Evolutionary conservation across 2,888 invertebrate genomes (phyloP), one percentile per base, ranked within the genome.

Genomic region (Andrena bicolor): DNA sequence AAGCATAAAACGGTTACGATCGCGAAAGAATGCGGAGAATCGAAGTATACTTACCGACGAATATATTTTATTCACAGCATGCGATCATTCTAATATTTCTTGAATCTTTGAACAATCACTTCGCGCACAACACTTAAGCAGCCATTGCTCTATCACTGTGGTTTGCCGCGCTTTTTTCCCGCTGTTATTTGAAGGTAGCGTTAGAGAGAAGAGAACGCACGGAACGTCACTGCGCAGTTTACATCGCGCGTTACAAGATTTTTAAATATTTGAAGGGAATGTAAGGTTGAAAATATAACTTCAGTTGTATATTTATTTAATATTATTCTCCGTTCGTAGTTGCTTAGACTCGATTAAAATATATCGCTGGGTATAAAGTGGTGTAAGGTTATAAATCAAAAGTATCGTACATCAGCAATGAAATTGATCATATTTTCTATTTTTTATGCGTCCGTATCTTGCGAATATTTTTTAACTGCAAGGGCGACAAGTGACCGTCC

Each of bases 91-190:
- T 16, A 23, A 30, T 48, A 49, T 16, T 48, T 48, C 2, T 23
- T 32, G 1, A 5, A 66, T 6, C 4, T 49, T 8, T 58, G 16
- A 49, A 41, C 13, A 51, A 30, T 64, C 1, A 49, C 32, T 32
- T 5, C 10, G 13, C 6, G 26, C 8, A 51, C 23, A 13, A 10
- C 2, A 2, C 26, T 16, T 35, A 56, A 30, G 51, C 49, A 71
- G 70, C 74, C 80, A 80, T 80, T 66, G 20, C 32, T 63, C 0
- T 2, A 53, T 13, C 3, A 13, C 13, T 10, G 7, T n/a, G 23
- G 13, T 66, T 76, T 80, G 51, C 81, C 82, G 82, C 82, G 66
- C 49, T 74, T 82, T 81, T 68, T 68, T 76, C 81, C 82, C 81
- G 81, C 82, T 10, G 5, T 20, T 49, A n/a, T 56, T 63, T 8